Base-by-base conservation (phyloP, 2,888 invertebrate genomes). In the Agrilus cyanescens region DNA sequence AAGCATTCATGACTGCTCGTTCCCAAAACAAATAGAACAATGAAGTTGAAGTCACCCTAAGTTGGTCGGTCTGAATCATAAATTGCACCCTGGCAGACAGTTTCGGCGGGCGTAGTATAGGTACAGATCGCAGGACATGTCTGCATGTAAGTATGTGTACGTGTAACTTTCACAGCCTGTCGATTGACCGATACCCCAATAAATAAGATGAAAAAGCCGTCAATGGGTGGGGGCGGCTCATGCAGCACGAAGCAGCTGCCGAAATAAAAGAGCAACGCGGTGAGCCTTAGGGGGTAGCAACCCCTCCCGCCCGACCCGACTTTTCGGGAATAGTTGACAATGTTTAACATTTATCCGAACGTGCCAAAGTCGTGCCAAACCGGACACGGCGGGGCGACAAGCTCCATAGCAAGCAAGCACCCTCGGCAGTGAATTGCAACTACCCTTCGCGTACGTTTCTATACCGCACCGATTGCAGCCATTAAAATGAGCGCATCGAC, bases 161-260 rank as follows among this genome's bases (percentile, higher is more conserved):
- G 32, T 18, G 41, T 32, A 37, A 53, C 55, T 54, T 57, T 59
- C 61, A 59, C 60, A 59, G 56, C 59, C 60, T 59, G 53, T 54
- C 56, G 33, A 53, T 55, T 48, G 41, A 44, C 53, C 56, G 48
- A 57, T 58, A 56, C 58, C 57, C 57, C 55, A 60, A 63, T 63
- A 65, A 65, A 63, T 63, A 60, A 61, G 61, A 63, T 62, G 63
- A 63, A 66, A 63, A 61, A 58, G 62, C 53, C 53, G 54, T 56
- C 53, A 57, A 55, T 56, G 52, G 60, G 61, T 59, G 59, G 65
- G 63, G 65, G 65, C 60, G 63, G 64, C 62, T 59, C 57, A 53
- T 53, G 56, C 62, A 63, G 60, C 59, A 60, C 60, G 62, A 61
- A 63, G 63, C 67, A 67, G 67, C 67, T 67, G 67, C 58, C 62